Evolutionary conservation across 2,888 invertebrate species (phyloP), one percentile per base, ranked within the genome.

Genomic region (Apodemia zela): DNA sequence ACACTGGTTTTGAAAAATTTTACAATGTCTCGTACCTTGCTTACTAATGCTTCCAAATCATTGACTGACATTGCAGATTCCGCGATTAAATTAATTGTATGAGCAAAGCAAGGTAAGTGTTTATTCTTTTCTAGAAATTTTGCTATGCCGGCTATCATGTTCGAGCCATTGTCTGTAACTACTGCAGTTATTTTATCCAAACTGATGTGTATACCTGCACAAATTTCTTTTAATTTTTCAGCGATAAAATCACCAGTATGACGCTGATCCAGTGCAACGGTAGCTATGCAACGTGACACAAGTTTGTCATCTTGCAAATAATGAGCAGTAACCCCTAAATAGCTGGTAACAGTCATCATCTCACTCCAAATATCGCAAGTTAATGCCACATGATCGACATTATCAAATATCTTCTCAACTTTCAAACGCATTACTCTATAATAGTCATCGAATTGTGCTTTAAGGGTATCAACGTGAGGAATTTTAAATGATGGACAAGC

Each of bases 31-130:
- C 21, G 54, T 54, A 58, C 29, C 3, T 58, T 58, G 25, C 29
- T 29, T 29, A 58, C 15, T 58, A 58, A 51, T 61, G 51, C 0
- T 8, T 17, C 29, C 25, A 51, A 29, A 61, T 58, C 29, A 29
- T 58, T 29, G 25, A 29, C 29, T 29, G 0, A 11, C 58, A 58
- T 58, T n/a, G 29, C 25, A 29, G 25, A 29, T 58, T 58, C 58
- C 33, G 29, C 58, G 15, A 58, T 29, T 2, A 25, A 33, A 58
- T 58, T 58, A 5, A 58, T 33, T 29, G 58, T 29, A 29, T 58
- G 58, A 25, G 58, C 58, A 58, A 58, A 58, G 33, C 58, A 58
- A 29, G 58, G 58, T 2, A 58, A 58, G 13, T 58, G 29, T 58
- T 15, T 58, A 6, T 25, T 29, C 1, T 29, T 29, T 33, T 59